Conservation (phyloP, 2,888 invertebrate species). For the Mermis nigrescens region DNA sequence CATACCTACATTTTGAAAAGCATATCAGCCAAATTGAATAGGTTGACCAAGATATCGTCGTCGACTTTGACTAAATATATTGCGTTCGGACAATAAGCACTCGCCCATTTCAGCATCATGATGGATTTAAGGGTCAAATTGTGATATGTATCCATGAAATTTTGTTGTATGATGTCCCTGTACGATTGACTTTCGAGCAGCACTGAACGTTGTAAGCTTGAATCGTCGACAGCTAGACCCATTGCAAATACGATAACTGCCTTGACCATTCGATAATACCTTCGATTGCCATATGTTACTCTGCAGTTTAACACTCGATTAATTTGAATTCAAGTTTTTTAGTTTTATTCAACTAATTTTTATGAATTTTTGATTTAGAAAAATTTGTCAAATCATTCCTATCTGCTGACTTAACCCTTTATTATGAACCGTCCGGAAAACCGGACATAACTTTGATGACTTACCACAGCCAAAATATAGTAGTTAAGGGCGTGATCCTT, state of each 20-base stretch:
- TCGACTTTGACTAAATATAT: conserved; percentile 12
- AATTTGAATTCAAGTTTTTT: no score
- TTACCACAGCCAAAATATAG: no score
- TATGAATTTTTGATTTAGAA: no score
- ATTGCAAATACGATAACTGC: conserved; percentile 9
- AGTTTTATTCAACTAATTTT: no score
- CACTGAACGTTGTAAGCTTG: neutral
- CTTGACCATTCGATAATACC: conserved; percentile 3
- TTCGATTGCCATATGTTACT: conserved; percentile 11
- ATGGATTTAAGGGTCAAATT: conserved; percentile 12
- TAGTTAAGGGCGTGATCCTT: no score
- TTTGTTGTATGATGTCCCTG: conserved; percentile 12
- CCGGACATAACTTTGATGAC: no score
- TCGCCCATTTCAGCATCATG: conserved; percentile 13
- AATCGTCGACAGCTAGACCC: conserved; percentile 2
- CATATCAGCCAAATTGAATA: conserved; percentile 12
- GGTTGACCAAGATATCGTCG: conserved; percentile 14
- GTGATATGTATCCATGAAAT: conserved; percentile 11
- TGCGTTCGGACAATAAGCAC: conserved; percentile 9
- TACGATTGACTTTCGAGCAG: neutral
- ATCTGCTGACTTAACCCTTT: no score
- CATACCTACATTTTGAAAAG: no score
- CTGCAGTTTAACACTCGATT: no score
- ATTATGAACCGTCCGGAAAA: no score
- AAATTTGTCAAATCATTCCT: no score